Evolutionary conservation across 1,140 invertebrate genomes (phyloP).

Genomic region (Drosophila eugracilis): DNA sequence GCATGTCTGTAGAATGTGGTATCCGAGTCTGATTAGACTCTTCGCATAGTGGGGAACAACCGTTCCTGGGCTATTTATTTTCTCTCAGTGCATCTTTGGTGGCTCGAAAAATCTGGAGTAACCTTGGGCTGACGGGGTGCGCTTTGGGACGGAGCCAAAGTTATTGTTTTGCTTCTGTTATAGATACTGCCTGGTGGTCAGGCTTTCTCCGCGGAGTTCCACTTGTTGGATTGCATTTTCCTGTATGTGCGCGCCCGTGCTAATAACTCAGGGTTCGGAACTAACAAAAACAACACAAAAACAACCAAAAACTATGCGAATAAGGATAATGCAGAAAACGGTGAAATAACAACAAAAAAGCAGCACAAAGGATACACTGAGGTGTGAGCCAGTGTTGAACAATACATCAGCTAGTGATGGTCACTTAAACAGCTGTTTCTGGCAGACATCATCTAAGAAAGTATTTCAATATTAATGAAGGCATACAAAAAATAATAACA

Average conservation of each 20-base stretch:
- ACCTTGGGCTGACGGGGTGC: constrained; percentile 45
- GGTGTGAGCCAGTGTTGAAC: constrained; percentile 9
- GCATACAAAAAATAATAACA: no score
- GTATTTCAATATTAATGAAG: no score
- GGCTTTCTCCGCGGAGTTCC: constrained; percentile 8
- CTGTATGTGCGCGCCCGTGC: neutral
- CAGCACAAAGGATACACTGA: constrained; percentile 41
- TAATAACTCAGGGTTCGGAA: constrained; percentile 28
- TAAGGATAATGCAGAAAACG: constrained; percentile 42
- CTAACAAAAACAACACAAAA: constrained; percentile 43
- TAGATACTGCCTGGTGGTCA: constrained; percentile 51
- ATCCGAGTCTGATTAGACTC: constrained; percentile 8
- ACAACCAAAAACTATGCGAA: constrained; percentile 48
- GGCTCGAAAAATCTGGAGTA: constrained; percentile 26
- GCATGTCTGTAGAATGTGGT: constrained; percentile 30
- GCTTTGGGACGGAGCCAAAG: constrained; percentile 39
- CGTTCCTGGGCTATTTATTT: neutral
- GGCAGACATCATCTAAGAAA: no score
- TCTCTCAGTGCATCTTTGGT: constrained; percentile 7
- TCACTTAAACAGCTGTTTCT: constrained; percentile 3
- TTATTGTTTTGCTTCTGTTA: constrained; percentile 71
- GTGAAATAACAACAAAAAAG: constrained; percentile 47
- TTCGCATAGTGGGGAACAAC: constrained; percentile 20
- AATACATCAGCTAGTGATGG: neutral
- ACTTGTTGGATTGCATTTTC: constrained; percentile 23